phyloP scores from a whole-genome alignment of 2,888 invertebrate species.

The Eupithecia abbreviata region DNA sequence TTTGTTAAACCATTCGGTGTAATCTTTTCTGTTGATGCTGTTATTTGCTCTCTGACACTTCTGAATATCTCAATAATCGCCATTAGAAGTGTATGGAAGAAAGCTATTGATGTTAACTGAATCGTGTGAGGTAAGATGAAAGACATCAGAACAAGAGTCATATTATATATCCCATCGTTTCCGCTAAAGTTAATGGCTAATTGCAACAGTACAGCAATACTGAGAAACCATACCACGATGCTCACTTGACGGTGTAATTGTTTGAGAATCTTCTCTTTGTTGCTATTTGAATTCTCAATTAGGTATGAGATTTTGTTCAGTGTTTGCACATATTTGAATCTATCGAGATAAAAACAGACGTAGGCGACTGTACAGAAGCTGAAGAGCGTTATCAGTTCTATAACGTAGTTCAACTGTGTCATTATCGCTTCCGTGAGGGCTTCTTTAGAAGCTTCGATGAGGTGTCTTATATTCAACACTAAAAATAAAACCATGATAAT shows the following conservation, averaged over 20 bases:
- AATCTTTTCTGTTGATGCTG: slow-evolving; percentile 35
- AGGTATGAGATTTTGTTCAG: slow-evolving; percentile 60
- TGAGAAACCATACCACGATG: slow-evolving; percentile 46
- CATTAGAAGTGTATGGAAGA: slow-evolving; percentile 62
- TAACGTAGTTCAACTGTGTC: slow-evolving; percentile 67
- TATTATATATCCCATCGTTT: slow-evolving; percentile 62
- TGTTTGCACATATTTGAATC: slow-evolving; percentile 59
- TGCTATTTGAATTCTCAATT: slow-evolving; percentile 48
- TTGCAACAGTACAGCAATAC: slow-evolving; percentile 52
- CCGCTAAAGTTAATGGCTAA: slow-evolving; percentile 61
- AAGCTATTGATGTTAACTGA: slow-evolving; percentile 60
- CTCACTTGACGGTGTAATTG: slow-evolving; percentile 56
- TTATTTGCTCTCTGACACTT: slow-evolving; percentile 56
- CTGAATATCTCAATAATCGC: slow-evolving; percentile 57
- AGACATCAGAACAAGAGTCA: slow-evolving; percentile 58
- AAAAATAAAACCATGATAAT: slow-evolving; percentile 55
- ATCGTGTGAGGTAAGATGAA: slow-evolving; percentile 68
- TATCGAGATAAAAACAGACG: slow-evolving; percentile 56
- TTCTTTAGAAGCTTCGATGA: slow-evolving; percentile 52
- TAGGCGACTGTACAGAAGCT: slow-evolving; percentile 58
- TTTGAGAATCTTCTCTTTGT: slow-evolving; percentile 48
- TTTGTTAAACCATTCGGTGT: slow-evolving; percentile 46
- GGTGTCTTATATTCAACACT: slow-evolving; percentile 56
- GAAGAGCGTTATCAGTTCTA: slow-evolving; percentile 57
- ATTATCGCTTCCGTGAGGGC: slow-evolving; percentile 57